These are phyloP conservation scores for Cheilosia variabilis DNA, from an alignment of 2,888 invertebrate species.

Conservation along the genomic window DNA sequence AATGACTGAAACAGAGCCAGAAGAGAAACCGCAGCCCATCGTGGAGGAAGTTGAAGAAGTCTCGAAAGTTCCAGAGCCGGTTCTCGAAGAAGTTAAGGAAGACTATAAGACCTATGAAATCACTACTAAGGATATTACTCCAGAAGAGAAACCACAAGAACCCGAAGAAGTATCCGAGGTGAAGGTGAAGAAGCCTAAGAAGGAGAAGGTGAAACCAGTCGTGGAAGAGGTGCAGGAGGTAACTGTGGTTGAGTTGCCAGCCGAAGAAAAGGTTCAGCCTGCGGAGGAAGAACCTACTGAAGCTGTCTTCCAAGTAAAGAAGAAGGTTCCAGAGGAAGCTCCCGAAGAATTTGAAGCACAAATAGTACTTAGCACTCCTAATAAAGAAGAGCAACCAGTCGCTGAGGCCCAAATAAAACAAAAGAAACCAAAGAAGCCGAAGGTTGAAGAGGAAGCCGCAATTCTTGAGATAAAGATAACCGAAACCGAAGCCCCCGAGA, in stretches of 20 bases:
- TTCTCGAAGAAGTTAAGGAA: conserved; percentile 75
- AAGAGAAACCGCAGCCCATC: conserved; percentile 77
- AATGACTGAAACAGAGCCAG: conserved; percentile 79
- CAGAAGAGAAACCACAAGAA: conserved; percentile 75
- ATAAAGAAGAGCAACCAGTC: conserved; percentile 77
- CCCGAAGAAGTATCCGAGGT: conserved; percentile 74
- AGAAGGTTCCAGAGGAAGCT: conserved; percentile 78
- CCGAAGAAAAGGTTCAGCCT: conserved; percentile 47
- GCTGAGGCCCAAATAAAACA: conserved; percentile 71
- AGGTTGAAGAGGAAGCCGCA: conserved; percentile 74
- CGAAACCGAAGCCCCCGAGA: conserved; percentile 76
- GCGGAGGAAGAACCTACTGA: conserved; percentile 76
- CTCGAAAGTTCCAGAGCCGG: conserved; percentile 51
- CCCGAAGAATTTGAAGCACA: conserved; percentile 80
- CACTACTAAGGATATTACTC: conserved; percentile 77
- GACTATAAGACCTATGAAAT: conserved; percentile 79
- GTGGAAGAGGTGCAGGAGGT: conserved; percentile 65
- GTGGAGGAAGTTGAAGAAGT: conserved; percentile 77
- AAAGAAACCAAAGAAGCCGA: conserved; percentile 74
- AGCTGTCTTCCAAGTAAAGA: conserved; percentile 75
- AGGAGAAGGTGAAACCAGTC: conserved; percentile 60
- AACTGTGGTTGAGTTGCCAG: conserved; percentile 75
- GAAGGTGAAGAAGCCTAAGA: conserved; percentile 78
- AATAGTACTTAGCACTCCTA: conserved; percentile 78
- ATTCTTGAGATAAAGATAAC: conserved; percentile 69